These are phyloP conservation scores for Acrossocheilus wenchowensis DNA, from an alignment of 2,797 vertebrate genomes.

Conservation along the genomic window DNA sequence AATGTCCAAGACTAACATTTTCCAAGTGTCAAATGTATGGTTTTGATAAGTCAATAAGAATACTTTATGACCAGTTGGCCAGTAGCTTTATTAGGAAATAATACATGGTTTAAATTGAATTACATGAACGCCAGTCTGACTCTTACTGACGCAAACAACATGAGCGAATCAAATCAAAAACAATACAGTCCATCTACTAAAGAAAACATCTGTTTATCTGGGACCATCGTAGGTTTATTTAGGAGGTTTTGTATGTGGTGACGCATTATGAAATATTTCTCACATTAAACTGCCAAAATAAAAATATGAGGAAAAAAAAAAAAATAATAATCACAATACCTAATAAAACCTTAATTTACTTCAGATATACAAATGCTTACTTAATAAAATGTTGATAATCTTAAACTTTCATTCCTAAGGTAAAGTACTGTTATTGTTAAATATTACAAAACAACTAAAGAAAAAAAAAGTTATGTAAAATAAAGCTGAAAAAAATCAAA, in stretches of 20 bases:
- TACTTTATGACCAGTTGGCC: background rate
- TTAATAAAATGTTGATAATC: background rate
- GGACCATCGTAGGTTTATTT: background rate
- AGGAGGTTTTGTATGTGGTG: background rate
- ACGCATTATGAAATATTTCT: background rate
- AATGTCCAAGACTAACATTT: background rate
- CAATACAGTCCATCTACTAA: background rate
- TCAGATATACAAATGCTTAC: background rate
- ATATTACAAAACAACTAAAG: background rate
- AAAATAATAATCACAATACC: too few relatives aligned
- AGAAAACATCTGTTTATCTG: background rate
- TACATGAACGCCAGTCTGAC: background rate
- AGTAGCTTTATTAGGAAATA: conserved; percentile 2
- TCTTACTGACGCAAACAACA: background rate
- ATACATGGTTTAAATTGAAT: conserved; percentile 10
- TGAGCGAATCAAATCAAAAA: background rate
- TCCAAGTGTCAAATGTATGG: background rate
- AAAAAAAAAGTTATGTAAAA: background rate
- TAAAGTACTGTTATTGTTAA: background rate
- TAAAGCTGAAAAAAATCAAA: background rate
- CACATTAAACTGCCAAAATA: background rate
- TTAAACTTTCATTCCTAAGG: background rate
- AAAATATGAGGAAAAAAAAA: background rate
- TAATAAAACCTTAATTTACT: too few relatives aligned
- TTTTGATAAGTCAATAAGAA: background rate